phyloP scores from a whole-genome alignment of 2,113 vertebrate genomes.

The Myiagra hebetior region DNA sequence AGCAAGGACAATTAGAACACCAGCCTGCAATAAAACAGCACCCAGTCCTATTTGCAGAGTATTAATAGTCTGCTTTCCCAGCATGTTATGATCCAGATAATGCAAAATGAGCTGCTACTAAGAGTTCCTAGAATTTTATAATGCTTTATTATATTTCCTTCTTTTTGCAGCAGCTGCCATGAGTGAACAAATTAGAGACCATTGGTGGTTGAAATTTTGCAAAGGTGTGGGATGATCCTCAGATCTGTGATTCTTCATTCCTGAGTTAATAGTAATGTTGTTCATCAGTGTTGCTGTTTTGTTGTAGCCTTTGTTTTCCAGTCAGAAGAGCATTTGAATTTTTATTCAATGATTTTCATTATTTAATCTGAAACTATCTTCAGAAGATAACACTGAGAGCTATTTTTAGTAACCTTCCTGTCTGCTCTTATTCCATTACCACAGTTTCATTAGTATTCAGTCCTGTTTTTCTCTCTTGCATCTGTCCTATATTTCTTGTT shows the following conservation, averaged over 20 bases:
- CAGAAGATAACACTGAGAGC: background rate
- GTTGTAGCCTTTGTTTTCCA: background rate
- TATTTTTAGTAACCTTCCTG: background rate
- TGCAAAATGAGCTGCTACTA: background rate
- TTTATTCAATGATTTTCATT: background rate
- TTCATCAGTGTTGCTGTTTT: background rate
- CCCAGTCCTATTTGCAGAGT: constrained; percentile 20
- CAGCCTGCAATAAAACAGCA: constrained; percentile 51
- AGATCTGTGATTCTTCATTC: background rate
- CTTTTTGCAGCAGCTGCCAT: background rate
- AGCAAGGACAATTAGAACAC: constrained; percentile 48
- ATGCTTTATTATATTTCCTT: background rate
- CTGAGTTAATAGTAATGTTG: background rate
- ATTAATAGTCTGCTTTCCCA: constrained; percentile 34
- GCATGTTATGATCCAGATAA: background rate
- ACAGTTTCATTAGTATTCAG: background rate
- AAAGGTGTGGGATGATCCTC: background rate
- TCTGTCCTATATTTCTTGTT: background rate
- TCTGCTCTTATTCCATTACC: background rate
- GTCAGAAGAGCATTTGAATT: background rate
- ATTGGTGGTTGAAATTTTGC: background rate
- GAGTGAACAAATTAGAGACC: background rate
- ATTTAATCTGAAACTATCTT: background rate
- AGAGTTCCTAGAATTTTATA: background rate
- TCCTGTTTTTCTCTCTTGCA: background rate